Percentiles rank a stretch among this genome's conserved stretches.
These are phyloP conservation scores for Apamea monoglypha DNA, from an alignment of 2,888 invertebrate species.

Conservation along the genomic window DNA sequence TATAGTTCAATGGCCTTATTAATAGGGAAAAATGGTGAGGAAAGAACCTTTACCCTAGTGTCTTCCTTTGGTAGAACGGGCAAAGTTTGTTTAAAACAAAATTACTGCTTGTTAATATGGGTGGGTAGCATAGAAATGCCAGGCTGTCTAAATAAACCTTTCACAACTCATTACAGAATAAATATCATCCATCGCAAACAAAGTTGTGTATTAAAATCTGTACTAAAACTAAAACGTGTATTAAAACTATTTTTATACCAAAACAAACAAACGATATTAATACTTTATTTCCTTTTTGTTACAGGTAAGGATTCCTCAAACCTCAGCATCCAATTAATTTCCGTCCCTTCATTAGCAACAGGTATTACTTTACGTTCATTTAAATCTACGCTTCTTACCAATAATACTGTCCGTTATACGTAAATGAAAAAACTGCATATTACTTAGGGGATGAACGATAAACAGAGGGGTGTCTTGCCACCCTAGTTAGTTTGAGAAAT, in stretches of 20 bases:
- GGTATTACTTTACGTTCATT: constrained; percentile 55
- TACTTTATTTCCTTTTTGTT: constrained; percentile 62
- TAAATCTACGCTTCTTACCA: constrained; percentile 32
- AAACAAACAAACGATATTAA: constrained; percentile 26
- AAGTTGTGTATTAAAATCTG: background rate
- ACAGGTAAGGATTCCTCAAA: constrained; percentile 67
- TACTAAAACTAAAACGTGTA: background rate
- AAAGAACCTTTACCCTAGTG: constrained; percentile 2
- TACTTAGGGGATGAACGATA: constrained; percentile 63
- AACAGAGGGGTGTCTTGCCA: constrained; percentile 61
- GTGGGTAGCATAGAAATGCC: background rate
- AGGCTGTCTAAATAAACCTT: background rate
- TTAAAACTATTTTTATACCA: constrained; percentile 28
- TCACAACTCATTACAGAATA: background rate
- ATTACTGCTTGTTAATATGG: background rate
- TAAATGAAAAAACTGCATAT: constrained; percentile 60
- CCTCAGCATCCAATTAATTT: constrained; percentile 26
- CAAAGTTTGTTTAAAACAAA: background rate
- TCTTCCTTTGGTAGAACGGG: background rate
- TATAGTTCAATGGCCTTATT: constrained; percentile 66
- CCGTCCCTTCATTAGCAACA: constrained; percentile 41
- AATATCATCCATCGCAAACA: background rate
- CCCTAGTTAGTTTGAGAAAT: constrained; percentile 60
- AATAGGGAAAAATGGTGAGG: constrained; percentile 46
- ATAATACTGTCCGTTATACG: constrained; percentile 37